Base-by-base conservation (phyloP, 2,113 vertebrate genomes). In the Triplophysa rosa region DNA sequence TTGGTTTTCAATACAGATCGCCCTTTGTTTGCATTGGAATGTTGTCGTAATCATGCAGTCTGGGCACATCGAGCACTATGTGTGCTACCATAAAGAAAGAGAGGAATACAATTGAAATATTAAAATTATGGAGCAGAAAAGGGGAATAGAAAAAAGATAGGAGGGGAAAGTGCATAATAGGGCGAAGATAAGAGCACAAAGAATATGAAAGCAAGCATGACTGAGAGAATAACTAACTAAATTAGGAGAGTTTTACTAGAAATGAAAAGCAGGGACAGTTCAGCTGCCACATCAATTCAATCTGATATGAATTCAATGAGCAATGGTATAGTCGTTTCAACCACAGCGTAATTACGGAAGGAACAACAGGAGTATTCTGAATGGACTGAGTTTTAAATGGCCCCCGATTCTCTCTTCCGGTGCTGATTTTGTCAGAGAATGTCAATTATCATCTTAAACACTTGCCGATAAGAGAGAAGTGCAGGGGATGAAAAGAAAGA, bases 251-350 rank as follows among this genome's bases (percentile, higher is more conserved):
- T 61, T 84, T 66, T 49, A 21, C 26, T 56, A 37, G 58, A 78
- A 83, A 87, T 82, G 83, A 85, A 80, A 74, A 79, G 75, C 29
- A 26, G 61, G 66, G 66, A 70, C 63, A 23, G 64, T 12, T 82
- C 66, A 47, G 81, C 82, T 87, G 87, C 66, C 80, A 77, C 80
- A 77, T 68, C 80, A 86, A 76, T 89, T 89, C 86, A 82, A 90
- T 91, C 89, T 90, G 85, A 91, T 91, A 90, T 89, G 86, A 90
- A 93, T 92, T 93, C 89, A 93, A 92, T 93, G 91, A 89, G 86
- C 83, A 68, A 80, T 75, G 72, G 87, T 83, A 29, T 29, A 74
- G 88, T 90, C 87, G 89, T 80, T 77, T 81, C 86, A 85, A 82
- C 86, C 86, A 52, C 68, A 68, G 87, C 87, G 88, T 90, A 92